phyloP scores from a whole-genome alignment of 2,797 vertebrate genomes.

The Schizopygopsis pylzovi region DNA sequence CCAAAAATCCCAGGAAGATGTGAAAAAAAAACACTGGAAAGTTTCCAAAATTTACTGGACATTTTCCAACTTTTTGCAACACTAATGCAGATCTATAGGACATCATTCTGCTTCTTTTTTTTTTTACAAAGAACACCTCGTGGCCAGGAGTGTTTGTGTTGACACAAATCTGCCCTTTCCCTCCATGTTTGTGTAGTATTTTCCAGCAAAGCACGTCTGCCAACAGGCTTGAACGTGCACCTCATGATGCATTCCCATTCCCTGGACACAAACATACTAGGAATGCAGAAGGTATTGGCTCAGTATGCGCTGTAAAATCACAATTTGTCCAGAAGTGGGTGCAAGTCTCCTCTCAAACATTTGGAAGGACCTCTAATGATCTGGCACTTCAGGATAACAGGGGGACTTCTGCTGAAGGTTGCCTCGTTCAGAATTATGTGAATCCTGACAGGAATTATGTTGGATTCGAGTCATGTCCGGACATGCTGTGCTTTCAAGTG shows the following conservation, averaged over 20 bases:
- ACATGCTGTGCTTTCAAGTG: neutral
- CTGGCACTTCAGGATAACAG: neutral
- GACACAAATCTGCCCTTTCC: constrained; percentile 17
- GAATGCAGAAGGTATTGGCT: constrained; percentile 47
- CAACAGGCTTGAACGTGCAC: constrained; percentile 11
- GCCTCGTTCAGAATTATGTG: neutral
- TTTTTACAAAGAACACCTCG: neutral
- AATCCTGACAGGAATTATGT: neutral
- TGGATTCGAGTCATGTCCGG: neutral
- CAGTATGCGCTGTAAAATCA: neutral
- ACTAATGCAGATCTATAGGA: neutral
- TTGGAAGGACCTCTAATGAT: neutral
- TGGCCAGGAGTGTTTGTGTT: constrained; percentile 28
- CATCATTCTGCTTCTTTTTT: neutral
- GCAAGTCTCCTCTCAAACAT: constrained; percentile 9
- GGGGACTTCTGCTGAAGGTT: neutral
- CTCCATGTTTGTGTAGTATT: neutral
- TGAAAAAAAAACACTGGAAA: no score
- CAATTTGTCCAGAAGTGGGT: constrained; percentile 22
- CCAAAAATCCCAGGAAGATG: no score
- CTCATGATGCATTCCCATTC: constrained; percentile 46
- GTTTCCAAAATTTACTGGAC: no score
- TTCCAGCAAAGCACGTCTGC: constrained; percentile 7
- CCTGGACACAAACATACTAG: constrained; percentile 3
- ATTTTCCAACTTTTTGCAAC: no score